These are phyloP conservation scores for Spheniscus mendiculus DNA, from an alignment of 2,113 vertebrate species.

Conservation along the genomic window DNA sequence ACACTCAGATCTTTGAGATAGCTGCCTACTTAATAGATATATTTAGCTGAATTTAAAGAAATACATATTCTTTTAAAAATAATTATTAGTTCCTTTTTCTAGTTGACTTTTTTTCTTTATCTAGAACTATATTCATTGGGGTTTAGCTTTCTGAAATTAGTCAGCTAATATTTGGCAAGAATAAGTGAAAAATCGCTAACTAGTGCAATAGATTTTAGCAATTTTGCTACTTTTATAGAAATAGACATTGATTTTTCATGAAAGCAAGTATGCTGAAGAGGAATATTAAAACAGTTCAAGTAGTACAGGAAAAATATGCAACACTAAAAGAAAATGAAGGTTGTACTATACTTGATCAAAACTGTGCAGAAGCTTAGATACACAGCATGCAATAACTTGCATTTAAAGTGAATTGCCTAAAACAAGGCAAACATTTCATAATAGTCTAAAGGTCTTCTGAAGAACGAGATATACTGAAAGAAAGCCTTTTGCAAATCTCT, in stretches of 20 bases:
- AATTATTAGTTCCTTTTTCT: not conserved
- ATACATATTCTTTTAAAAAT: not conserved
- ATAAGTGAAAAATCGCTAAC: not conserved
- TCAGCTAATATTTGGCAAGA: not conserved
- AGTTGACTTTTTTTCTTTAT: not conserved
- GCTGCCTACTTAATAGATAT: not conserved
- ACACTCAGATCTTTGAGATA: not conserved
- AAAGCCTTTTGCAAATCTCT: not conserved
- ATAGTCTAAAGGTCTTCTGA: not conserved
- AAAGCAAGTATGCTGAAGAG: not conserved
- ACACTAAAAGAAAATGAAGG: not conserved
- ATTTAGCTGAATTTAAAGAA: not conserved
- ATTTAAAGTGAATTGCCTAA: not conserved
- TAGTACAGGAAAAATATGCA: not conserved
- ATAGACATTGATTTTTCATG: not conserved
- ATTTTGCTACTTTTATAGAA: not conserved
- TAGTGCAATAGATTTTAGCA: not conserved
- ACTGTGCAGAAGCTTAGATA: not conserved
- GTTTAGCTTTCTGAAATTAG: not conserved
- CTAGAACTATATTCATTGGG: not conserved
- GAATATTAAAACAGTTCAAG: not conserved
- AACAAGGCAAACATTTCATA: not conserved
- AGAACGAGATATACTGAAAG: not conserved
- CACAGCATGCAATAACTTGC: not conserved
- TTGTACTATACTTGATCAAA: not conserved